Evolutionary conservation across 2,113 vertebrate genomes (phyloP).

Genomic region (Canis aureus): DNA sequence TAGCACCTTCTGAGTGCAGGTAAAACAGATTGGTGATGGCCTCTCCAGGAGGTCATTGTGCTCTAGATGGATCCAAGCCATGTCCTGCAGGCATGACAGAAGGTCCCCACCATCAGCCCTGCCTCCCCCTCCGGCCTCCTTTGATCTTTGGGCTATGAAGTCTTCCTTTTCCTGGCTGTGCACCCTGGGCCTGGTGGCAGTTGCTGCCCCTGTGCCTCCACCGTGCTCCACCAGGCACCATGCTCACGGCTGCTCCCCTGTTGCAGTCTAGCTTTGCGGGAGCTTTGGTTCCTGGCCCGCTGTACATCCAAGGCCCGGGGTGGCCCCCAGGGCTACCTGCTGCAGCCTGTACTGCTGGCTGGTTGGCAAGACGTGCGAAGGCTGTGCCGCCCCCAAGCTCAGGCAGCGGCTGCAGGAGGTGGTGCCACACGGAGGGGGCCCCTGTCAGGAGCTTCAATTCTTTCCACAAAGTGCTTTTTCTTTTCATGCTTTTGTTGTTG

Average conservation of each 20-base stretch:
- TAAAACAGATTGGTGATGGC: rapidly evolving
- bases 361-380: rapidly evolving
- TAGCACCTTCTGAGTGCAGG: rapidly evolving
- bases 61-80: rapidly evolving
- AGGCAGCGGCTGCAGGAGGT: rapidly evolving
- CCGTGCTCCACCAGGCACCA: rapidly evolving
- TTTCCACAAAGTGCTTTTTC: background rate
- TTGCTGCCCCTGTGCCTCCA: rapidly evolving
- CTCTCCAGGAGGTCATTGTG: rapidly evolving
- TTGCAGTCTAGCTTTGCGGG: rapidly evolving
- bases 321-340: too few relatives aligned
- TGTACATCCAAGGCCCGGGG: rapidly evolving
- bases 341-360: rapidly evolving
- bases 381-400: rapidly evolving
- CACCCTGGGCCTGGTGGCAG: rapidly evolving
- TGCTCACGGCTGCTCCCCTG: rapidly evolving
- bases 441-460: background rate
- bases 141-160: background rate
- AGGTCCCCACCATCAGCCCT: background rate
- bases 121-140: rapidly evolving
- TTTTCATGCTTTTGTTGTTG: background rate
- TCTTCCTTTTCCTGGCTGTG: background rate
- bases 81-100: rapidly evolving
- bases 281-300: background rate
- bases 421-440: rapidly evolving